These are phyloP conservation scores for Harpalus rubripes DNA, from an alignment of 2,888 invertebrate species.

Conservation along the genomic window DNA sequence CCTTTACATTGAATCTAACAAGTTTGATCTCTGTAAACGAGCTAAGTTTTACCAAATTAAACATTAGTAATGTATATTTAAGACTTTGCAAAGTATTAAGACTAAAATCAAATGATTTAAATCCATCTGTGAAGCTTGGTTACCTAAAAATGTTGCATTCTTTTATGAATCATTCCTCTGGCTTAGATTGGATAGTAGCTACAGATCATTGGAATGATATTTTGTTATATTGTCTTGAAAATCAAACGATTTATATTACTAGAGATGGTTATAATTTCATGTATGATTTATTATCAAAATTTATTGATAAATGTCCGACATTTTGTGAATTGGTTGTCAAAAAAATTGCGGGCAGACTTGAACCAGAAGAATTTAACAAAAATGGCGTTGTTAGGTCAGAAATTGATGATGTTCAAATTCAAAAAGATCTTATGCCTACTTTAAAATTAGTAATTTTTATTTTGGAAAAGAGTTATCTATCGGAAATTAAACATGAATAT, in stretches of 20 bases:
- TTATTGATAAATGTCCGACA: conserved; percentile 78
- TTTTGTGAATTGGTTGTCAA: conserved; percentile 80
- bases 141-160: conserved; percentile 83
- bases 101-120: conserved; percentile 75
- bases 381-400: conserved; percentile 78
- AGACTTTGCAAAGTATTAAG: conserved; percentile 74
- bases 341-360: conserved; percentile 81
- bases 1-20: conserved; percentile 83
- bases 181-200: conserved; percentile 83
- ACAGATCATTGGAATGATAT: conserved; percentile 83
- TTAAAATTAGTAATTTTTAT: conserved; percentile 80
- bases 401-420: conserved; percentile 79
- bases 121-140: conserved; percentile 84
- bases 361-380: conserved; percentile 79
- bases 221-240: conserved; percentile 81
- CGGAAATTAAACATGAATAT: conserved; percentile 75
- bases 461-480: conserved; percentile 78
- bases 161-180: conserved; percentile 82
- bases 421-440: conserved; percentile 80
- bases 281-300: conserved; percentile 80
- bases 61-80: conserved; percentile 76
- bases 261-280: conserved; percentile 84
- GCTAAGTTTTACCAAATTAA: conserved; percentile 80
- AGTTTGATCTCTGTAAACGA: conserved; percentile 82
- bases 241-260: conserved; percentile 86